These are phyloP conservation scores for Tyria jacobaeae DNA, from an alignment of 2,888 invertebrate genomes.

Conservation along the genomic window DNA sequence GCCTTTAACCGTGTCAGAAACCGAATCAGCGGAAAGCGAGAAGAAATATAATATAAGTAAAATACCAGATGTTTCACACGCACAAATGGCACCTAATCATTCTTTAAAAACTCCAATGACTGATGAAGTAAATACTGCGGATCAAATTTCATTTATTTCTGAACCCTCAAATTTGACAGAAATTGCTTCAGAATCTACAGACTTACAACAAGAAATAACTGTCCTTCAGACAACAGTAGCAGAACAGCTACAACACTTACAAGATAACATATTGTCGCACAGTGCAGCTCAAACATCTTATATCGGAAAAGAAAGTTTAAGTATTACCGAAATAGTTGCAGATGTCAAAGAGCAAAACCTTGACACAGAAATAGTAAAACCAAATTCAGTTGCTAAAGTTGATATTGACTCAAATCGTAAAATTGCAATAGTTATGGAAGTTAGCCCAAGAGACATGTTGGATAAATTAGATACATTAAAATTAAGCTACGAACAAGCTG, in stretches of 20 bases:
- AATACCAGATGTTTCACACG: constrained; percentile 57
- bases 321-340: constrained; percentile 85
- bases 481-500: constrained; percentile 69
- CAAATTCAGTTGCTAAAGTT: constrained; percentile 80
- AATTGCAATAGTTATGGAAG: constrained; percentile 81
- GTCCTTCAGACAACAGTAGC: constrained; percentile 71
- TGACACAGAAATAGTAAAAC: constrained; percentile 65
- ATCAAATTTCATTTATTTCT: constrained; percentile 67
- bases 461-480: constrained; percentile 59
- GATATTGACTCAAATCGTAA: constrained; percentile 83
- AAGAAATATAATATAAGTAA: constrained; percentile 75
- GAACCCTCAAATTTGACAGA: constrained; percentile 50
- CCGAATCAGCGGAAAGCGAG: constrained; percentile 89
- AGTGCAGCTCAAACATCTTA: constrained; percentile 85
- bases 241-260: constrained; percentile 84
- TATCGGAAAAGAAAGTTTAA: constrained; percentile 87
- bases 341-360: constrained; percentile 83
- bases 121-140: constrained; percentile 78
- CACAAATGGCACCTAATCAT: constrained; percentile 63
- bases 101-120: constrained; percentile 76
- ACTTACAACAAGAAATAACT: constrained; percentile 75
- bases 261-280: constrained; percentile 83
- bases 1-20: constrained; percentile 88
- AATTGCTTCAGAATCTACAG: constrained; percentile 67
- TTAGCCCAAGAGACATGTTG: constrained; percentile 68